Evolutionary conservation across 2,888 invertebrate species (phyloP).

Genomic region (Calliscelio sp.): DNA sequence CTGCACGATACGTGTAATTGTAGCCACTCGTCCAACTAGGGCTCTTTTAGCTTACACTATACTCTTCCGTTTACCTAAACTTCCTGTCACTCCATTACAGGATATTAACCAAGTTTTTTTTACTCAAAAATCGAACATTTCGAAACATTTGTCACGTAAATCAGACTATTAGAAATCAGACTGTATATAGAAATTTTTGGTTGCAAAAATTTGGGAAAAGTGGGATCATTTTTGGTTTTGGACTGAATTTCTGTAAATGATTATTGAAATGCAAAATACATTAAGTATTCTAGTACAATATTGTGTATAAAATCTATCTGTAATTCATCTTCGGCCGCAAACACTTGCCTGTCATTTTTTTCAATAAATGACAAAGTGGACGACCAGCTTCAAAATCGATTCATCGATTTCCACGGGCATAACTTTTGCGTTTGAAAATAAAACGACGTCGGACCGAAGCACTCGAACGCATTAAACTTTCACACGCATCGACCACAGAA

Average conservation of each 20-base stretch:
- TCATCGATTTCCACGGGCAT: constrained; percentile 25
- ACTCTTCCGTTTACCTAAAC: constrained; percentile 35
- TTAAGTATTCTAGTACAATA: too few species aligned
- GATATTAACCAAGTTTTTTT: too few species aligned
- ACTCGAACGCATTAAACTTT: constrained; percentile 62
- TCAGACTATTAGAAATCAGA: too few species aligned
- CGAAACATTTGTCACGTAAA: too few species aligned
- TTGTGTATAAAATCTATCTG: too few species aligned
- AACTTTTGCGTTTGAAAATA: constrained; percentile 53
- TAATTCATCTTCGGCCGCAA: constrained; percentile 3
- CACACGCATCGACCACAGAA: constrained; percentile 49
- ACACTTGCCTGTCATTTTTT: constrained; percentile 11
- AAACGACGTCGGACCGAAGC: constrained; percentile 32
- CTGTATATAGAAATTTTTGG: too few species aligned
- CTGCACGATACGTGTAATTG: constrained; percentile 70
- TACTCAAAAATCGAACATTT: too few species aligned
- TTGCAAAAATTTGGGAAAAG: too few species aligned
- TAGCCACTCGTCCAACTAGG: constrained; percentile 16
- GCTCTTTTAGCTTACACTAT: constrained; percentile 23
- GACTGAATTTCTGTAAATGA: too few species aligned
- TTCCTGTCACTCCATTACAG: background rate
- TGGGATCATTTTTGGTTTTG: too few species aligned
- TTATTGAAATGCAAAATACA: too few species aligned
- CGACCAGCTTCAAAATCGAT: constrained; percentile 18
- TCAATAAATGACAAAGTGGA: constrained; percentile 38